A percentile compares a stretch with the other conserved stretches of the same genome.
Evolutionary conservation across 2,888 invertebrate genomes (phyloP).

Genomic region (Tenthredo mesomela): DNA sequence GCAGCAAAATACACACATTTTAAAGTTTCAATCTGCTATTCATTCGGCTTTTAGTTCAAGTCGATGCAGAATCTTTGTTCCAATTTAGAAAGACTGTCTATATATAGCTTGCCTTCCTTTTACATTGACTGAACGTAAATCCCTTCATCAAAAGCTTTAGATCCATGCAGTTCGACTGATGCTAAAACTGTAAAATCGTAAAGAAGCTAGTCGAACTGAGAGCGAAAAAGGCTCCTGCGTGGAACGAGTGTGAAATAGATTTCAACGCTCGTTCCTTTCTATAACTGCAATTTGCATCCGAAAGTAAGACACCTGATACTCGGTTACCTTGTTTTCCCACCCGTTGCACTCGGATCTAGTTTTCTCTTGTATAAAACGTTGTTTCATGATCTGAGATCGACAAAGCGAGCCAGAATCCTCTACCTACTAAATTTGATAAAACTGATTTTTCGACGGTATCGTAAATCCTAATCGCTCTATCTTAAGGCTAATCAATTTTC

Average conservation of each 20-base stretch:
- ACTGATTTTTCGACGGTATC: not conserved
- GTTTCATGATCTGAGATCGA: not conserved
- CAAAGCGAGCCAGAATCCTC: not conserved
- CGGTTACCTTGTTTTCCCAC: not conserved
- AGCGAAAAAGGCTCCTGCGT: not conserved
- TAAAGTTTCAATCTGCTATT: constrained; percentile 28
- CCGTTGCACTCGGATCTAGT: not conserved
- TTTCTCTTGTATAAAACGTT: not conserved
- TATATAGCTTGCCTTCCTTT: not conserved
- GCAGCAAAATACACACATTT: constrained; percentile 24
- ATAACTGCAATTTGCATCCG: constrained; percentile 32
- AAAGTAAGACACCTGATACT: constrained; percentile 7
- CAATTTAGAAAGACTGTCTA: not conserved
- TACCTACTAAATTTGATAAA: not conserved
- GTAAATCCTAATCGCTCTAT: not conserved
- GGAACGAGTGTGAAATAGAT: too few relatives aligned
- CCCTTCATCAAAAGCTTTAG: constrained; percentile 12
- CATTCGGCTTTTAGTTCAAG: not conserved
- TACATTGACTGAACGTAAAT: constrained; percentile 2
- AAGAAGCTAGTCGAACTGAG: not conserved
- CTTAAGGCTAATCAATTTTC: constrained; percentile 6
- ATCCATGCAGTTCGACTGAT: not conserved
- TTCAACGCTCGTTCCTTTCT: not conserved
- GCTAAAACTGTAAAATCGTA: not conserved
- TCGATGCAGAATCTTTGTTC: constrained; percentile 17